Percentiles rank a stretch among this genome's conserved stretches.
These are phyloP conservation scores for Macrotus californicus DNA, from an alignment of 2,113 vertebrate genomes.

Conservation along the genomic window DNA sequence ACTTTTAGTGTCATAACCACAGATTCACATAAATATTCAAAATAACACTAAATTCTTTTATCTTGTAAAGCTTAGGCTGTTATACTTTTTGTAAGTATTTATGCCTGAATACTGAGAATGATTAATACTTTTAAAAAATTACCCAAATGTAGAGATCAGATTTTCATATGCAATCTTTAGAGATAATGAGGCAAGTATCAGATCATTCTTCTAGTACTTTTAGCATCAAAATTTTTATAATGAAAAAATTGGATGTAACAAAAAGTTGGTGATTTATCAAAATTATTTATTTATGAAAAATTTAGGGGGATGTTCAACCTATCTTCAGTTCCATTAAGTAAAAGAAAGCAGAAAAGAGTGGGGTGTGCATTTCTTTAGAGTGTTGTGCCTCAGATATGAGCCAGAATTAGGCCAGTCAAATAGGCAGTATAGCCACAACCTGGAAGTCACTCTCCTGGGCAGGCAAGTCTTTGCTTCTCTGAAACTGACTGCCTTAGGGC, in stretches of 20 bases:
- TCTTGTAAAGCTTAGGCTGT: constrained; percentile 2
- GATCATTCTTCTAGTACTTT: constrained; percentile 10
- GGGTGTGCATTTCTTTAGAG: not conserved
- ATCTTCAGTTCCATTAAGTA: not conserved
- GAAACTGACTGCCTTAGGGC: not conserved
- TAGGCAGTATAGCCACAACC: not conserved
- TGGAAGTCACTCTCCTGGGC: not conserved
- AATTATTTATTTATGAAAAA: constrained; percentile 3
- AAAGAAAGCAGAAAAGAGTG: constrained; percentile 1
- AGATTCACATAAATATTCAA: constrained; percentile 1
- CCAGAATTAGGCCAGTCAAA: not conserved
- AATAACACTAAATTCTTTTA: not conserved
- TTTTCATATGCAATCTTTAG: constrained; percentile 1
- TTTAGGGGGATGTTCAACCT: not conserved
- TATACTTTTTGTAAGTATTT: constrained; percentile 12
- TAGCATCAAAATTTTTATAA: constrained; percentile 1
- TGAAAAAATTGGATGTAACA: constrained; percentile 4
- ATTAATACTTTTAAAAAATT: constrained; percentile 32
- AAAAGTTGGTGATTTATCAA: constrained; percentile 8
- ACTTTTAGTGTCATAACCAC: not conserved
- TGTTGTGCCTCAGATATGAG: not conserved
- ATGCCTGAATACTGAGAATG: not conserved
- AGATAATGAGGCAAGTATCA: not conserved
- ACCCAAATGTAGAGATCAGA: not conserved
- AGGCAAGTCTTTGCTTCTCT: constrained; percentile 23